Base-by-base conservation (phyloP, 2,113 vertebrate genomes). In the Stigmatopora argus region DNA sequence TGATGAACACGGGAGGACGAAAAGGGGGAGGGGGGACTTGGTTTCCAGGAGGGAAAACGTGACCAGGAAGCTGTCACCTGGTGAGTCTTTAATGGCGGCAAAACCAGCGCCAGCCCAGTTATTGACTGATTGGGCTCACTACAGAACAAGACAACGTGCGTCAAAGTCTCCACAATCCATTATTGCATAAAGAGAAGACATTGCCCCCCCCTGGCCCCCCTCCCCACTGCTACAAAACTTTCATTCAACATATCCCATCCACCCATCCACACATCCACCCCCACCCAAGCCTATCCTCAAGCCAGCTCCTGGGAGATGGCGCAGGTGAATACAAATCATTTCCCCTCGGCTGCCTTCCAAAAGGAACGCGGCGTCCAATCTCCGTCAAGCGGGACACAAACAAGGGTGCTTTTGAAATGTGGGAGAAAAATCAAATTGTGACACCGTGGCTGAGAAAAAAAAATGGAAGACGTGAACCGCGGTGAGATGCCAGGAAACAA, bases 321-420 rank as follows among this genome's bases (percentile, higher is more conserved):
- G 89, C 90, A 91, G 86, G 90, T 91, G 90, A 91, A 91, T 88
- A 90, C 83, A 86, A 89, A 90, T 90, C 73, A 83, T 77, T 90
- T 90, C 87, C 83, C 84, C 89, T 87, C 72, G 71, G 65, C 79
- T 83, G 88, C 84, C 79, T 78, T 65, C 83, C 64, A 87, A 88
- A 89, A 85, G 84, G 78, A 77, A 17, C 82, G 75, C 70, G 66
- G 81, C 83, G 83, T 87, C 85, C 86, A 90, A 75, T 87, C 84
- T 84, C 74, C 83, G 77, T 85, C 81, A 75, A 19, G 73, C 71
- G 84, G 67, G 73, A 81, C 67, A 78, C 82, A 87, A 85, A 90
- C 86, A 91, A 90, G 85, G 69, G 76, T 70, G 73, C 76, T 86
- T 91, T 38, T 91, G 85, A 90, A 81, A 26, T 86, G 79, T 88